Conservation (phyloP, 2,797 vertebrate genomes). For the Sebastes hubbsi region DNA sequence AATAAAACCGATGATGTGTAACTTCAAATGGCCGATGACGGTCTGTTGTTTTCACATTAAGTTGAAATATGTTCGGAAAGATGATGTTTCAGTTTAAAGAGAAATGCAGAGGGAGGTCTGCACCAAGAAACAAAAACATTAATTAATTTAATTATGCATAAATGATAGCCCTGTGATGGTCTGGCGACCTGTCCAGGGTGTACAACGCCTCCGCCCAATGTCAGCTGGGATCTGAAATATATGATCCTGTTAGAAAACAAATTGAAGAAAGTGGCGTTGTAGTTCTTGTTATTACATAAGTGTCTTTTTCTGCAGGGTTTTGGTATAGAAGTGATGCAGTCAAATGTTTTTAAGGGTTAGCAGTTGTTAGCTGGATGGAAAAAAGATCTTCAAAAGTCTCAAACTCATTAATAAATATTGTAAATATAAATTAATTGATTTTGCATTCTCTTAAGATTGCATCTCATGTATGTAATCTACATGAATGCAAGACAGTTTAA, state of each 20-base stretch:
- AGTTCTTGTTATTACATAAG: background rate
- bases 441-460: background rate
- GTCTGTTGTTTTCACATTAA: conserved; percentile 43
- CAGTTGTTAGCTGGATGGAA: background rate
- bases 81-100: conserved; percentile 18
- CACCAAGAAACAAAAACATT: background rate
- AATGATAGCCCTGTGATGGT: background rate
- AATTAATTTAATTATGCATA: background rate
- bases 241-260: background rate
- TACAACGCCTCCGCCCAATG: too few species aligned
- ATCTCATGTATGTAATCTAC: background rate
- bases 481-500: background rate
- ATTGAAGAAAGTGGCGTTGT: background rate
- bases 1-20: conserved; percentile 37
- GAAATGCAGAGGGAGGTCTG: background rate
- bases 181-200: too few species aligned
- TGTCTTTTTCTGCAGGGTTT: background rate
- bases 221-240: background rate
- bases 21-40: conserved; percentile 18
- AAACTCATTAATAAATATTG: background rate
- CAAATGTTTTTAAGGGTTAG: background rate
- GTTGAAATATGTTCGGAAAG: conserved; percentile 27
- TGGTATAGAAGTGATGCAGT: background rate
- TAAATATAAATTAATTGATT: background rate
- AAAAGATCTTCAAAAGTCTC: background rate